Base-by-base conservation (phyloP, 1,140 invertebrate genomes). In the Achatina immaculata region DNA sequence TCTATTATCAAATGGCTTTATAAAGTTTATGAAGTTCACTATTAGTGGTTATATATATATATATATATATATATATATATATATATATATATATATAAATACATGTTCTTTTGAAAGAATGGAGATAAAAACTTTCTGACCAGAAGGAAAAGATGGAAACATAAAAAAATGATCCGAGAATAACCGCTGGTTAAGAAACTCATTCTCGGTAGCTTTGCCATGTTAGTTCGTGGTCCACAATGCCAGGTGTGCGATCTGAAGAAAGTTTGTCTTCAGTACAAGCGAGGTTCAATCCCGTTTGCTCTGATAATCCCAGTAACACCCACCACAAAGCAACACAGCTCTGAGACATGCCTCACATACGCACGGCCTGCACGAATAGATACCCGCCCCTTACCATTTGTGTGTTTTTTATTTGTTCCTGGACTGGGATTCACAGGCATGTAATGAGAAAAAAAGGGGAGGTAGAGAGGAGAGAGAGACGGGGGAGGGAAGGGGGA, bases 241-340 rank as follows among this genome's bases (percentile, higher is more conserved):
- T n/a, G 31, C 58, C 58, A 62, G 58, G 58, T 62, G 58, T 28
- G 58, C 58, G 58, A 62, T 62, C 58, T 31, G n/a, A 4, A 28
- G 28, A 28, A 62, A 62, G 58, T 62, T 62, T 62, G 28, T 28
- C 58, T 62, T 62, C 58, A 19, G 58, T 62, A 62, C 58, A 62
- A 62, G 58, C 58, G 58, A 6, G 58, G 58, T 62, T 62, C 58
- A 62, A 31, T 28, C 58, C 58, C n/a, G 58, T 62, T 62, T 62
- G 28, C 58, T 62, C 58, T 62, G 28, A 28, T 62, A 62, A 62
- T 62, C 58, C 58, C 28, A 31, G 58, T 62, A 62, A 31, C 58
- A 62, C 58, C 58, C 58, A 28, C 58, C 58, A 62, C 58, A 62
- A 62, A 62, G 58, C 58, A 62, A 62, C 58, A 62, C 58, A 62